These are phyloP conservation scores for Lamproptera curius DNA, from an alignment of 2,888 invertebrate species.

Conservation along the genomic window DNA sequence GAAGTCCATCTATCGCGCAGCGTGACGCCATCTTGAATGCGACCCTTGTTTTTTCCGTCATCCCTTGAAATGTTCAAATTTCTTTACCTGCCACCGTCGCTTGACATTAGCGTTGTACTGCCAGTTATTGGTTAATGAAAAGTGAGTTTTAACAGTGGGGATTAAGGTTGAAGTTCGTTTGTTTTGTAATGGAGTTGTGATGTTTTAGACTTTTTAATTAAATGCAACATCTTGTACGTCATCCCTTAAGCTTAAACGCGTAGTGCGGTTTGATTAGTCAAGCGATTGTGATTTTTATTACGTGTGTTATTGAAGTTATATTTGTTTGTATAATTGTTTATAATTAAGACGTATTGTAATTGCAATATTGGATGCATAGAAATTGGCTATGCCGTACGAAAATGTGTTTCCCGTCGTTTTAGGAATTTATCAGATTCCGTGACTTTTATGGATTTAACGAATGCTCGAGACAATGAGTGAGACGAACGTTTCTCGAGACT, in stretches of 20 bases:
- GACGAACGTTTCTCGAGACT: conserved; percentile 35
- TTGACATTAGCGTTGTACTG: conserved; percentile 28
- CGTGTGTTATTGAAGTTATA: too few relatives aligned
- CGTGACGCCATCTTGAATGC: conserved; percentile 67
- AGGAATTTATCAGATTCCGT: conserved; percentile 63
- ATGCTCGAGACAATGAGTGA: conserved; percentile 25
- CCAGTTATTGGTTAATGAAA: conserved; percentile 21
- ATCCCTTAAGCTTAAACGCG: conserved; percentile 68
- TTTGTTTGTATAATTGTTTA: too few relatives aligned
- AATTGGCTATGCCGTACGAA: conserved; percentile 64
- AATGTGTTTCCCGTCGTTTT: conserved; percentile 68
- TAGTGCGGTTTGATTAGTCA: conserved; percentile 45
- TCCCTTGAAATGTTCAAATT: conserved; percentile 75
- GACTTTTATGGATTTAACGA: conserved; percentile 37
- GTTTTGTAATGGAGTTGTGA: conserved; percentile 27
- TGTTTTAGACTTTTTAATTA: conserved; percentile 32
- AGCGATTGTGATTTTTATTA: conserved; percentile 41
- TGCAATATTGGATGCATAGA: conserved; percentile 38
- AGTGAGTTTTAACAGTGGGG: conserved; percentile 29
- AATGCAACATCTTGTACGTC: conserved; percentile 72
- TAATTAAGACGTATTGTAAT: conserved; percentile 43
- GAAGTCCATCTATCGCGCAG: conserved; percentile 68
- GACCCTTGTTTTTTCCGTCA: conserved; percentile 70
- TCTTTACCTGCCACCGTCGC: conserved; percentile 67
- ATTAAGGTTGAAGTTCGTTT: conserved; percentile 29